A percentile compares a stretch with the other conserved stretches of the same genome.
These are phyloP conservation scores for Cyphomyrus plagiostoma DNA, from an alignment of 2,113 vertebrate species.

Conservation along the genomic window DNA sequence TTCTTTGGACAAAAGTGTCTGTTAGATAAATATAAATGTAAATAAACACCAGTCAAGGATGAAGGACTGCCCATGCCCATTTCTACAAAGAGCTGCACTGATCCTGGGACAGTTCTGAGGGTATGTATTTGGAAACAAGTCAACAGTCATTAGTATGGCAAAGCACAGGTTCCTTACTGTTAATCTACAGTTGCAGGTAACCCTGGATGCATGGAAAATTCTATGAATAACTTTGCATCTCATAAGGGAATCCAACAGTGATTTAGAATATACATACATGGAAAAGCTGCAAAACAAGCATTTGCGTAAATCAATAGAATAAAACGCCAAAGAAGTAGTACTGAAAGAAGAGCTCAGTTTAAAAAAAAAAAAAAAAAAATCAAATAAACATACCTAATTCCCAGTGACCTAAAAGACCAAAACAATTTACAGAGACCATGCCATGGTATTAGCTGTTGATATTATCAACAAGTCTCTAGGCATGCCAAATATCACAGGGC, in stretches of 20 bases:
- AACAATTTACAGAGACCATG: not conserved
- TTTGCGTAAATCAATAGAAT: not conserved
- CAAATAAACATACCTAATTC: not conserved
- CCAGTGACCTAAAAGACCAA: not conserved
- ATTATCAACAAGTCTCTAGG: not conserved
- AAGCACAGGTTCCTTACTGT: not conserved
- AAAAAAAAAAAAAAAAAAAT: not conserved
- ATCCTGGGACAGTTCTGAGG: not conserved
- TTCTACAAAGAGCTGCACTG: not conserved
- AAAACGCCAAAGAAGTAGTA: not conserved
- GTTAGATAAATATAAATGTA: not conserved
- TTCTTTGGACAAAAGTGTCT: not conserved
- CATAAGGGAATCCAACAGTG: not conserved
- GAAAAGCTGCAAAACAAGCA: not conserved
- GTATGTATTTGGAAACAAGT: not conserved
- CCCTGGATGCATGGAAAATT: not conserved
- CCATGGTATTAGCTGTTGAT: not conserved
- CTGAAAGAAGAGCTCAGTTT: not conserved
- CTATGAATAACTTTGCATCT: conserved; percentile 11
- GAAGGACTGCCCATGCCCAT: not conserved
- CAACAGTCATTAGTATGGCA: not conserved
- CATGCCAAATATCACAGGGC: not conserved
- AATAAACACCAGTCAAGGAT: not conserved
- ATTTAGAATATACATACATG: not conserved
- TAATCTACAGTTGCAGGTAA: not conserved